Evolutionary conservation across 2,797 vertebrate species (phyloP), one percentile per base, ranked within the genome.

Genomic region (Columba guinea): DNA sequence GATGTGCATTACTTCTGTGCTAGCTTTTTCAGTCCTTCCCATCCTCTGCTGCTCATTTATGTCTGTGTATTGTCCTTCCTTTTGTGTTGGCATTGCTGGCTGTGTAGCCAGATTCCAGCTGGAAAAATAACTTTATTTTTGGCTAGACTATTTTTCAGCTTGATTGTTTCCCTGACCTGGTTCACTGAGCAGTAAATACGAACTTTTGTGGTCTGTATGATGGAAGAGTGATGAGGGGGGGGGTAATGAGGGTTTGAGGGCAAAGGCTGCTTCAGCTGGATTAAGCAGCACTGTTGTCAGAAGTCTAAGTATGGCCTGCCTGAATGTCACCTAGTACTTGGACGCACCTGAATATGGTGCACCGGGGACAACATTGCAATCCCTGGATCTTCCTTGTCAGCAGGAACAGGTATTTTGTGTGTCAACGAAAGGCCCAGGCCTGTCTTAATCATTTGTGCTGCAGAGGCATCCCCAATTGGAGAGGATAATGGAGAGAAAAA

Each of bases 91-190:
- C 78, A 94, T 44, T 89, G 90, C 64, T 35, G 56, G 75, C 92
- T 94, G 52, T 83, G 75, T 68, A 93, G 84, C 80, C 74, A 87
- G 84, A 90, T 95, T 94, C 78, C 90, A 93, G 71, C 71, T 94
- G 84, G 75, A 94, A 95, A 96, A 96, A 93, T 78, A 90, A 84
- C 74, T 83, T 91, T 90, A 51, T 87, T 92, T 96, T 91, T 89
- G 78, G 82, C 81, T 64, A 80, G 58, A 71, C 53, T 86, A n/a
- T 90, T 95, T 89, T 94, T 90, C 65, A 92, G 56, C 27, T 62
- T 90, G 62, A 81, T 86, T 3, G 1, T 84, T 96, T 94, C 32
- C 60, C 71, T 83, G 67, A 93, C 89, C 89, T 94, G 90, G 44
- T 83, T 96, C 68, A 77, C 75, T 90, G 70, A 89, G 60, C 71